A percentile compares a stretch with the other conserved stretches of the same genome.
Conservation (phyloP, 2,888 invertebrate species). For the Chalcis sispes region DNA sequence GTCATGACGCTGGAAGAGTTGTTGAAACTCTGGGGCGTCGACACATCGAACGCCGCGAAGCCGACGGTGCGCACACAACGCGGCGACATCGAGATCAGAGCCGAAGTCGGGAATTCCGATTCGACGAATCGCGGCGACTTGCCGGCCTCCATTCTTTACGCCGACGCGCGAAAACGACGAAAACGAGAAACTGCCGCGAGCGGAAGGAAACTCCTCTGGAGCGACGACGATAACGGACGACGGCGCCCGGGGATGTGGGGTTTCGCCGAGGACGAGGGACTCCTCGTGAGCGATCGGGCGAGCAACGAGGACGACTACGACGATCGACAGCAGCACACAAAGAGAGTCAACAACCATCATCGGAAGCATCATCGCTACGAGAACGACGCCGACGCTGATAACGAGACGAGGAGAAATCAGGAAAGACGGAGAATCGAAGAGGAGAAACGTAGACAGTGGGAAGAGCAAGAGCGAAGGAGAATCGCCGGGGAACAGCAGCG, state of each 20-base stretch:
- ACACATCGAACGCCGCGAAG: background rate
- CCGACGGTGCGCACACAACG: slow-evolving; percentile 16
- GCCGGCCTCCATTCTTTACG: slow-evolving; percentile 15
- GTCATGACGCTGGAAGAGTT: slow-evolving; percentile 36
- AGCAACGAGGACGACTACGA: slow-evolving; percentile 31
- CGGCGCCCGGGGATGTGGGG: slow-evolving; percentile 65
- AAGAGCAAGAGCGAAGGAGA: background rate
- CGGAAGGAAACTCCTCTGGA: slow-evolving; percentile 62
- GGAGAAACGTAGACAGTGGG: background rate
- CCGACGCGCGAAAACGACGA: background rate
- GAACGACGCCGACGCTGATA: background rate
- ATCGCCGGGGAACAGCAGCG: slow-evolving; percentile 31
- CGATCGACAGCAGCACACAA: background rate
- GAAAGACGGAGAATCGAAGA: background rate
- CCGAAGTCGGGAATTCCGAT: background rate
- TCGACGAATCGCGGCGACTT: slow-evolving; percentile 48
- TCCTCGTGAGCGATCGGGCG: slow-evolving; percentile 60
- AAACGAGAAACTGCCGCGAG: too few species aligned
- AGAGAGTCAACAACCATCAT: background rate
- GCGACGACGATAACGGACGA: background rate
- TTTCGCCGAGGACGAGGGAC: slow-evolving; percentile 68
- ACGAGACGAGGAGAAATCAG: background rate
- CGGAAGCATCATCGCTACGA: slow-evolving; percentile 7
- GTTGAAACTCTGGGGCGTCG: slow-evolving; percentile 45
- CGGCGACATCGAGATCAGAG: slow-evolving; percentile 46